Conservation (phyloP, 2,888 invertebrate species). For the Microctonus brassicae region DNA sequence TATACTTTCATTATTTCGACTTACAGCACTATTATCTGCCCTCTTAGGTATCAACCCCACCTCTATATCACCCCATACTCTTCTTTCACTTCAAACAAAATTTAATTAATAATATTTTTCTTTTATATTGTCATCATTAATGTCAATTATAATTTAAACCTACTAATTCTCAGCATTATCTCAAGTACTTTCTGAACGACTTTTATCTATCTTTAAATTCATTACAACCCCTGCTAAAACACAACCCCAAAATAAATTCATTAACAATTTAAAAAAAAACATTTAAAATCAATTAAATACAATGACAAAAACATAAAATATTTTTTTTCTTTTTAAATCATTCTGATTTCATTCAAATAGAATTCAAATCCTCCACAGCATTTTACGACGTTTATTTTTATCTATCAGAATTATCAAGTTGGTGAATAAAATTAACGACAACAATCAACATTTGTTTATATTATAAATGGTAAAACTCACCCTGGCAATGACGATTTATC, state of each 20-base stretch:
- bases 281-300: background rate
- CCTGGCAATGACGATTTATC: background rate
- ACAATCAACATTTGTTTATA: constrained; percentile 25
- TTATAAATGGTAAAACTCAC: background rate
- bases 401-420: background rate
- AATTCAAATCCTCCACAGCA: background rate
- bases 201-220: background rate
- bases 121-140: background rate
- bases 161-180: background rate
- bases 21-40: constrained; percentile 45
- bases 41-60: constrained; percentile 38
- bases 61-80: background rate
- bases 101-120: background rate
- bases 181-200: background rate
- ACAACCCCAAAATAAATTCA: background rate
- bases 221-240: background rate
- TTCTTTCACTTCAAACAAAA: background rate
- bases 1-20: constrained; percentile 25
- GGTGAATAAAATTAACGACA: background rate
- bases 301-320: background rate
- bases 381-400: background rate
- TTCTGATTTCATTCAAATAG: background rate
- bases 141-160: background rate
- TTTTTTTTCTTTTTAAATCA: background rate
- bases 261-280: background rate